phyloP scores from a whole-genome alignment of 2,113 vertebrate genomes.

The Daubentonia madagascariensis region DNA sequence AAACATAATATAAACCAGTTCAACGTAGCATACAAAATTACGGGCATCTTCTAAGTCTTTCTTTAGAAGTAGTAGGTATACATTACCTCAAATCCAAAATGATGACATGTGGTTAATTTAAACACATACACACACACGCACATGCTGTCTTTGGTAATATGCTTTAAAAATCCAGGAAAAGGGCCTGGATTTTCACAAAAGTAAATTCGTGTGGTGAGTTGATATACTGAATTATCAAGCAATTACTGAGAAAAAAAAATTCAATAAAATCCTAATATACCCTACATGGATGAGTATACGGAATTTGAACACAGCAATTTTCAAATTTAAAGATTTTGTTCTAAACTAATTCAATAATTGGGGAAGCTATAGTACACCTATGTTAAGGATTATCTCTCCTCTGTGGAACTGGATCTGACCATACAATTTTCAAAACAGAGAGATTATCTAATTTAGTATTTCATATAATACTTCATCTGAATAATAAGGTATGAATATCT shows the following conservation, averaged over 20 bases:
- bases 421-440: neutral
- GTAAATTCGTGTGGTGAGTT: neutral
- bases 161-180: neutral
- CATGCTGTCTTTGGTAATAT: neutral
- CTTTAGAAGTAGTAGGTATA: neutral
- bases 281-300: neutral
- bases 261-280: slow-evolving; percentile 13
- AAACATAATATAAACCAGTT: neutral
- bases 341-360: slow-evolving; percentile 5
- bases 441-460: slow-evolving; percentile 21
- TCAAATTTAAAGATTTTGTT: slow-evolving; percentile 16
- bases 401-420: neutral
- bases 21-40: neutral
- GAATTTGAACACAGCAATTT: neutral
- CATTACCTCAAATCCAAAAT: neutral
- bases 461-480: slow-evolving; percentile 7
- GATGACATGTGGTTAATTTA: neutral
- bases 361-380: neutral
- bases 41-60: neutral
- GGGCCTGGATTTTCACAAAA: neutral
- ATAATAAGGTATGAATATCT: slow-evolving; percentile 5
- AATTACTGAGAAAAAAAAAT: neutral
- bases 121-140: neutral
- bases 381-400: neutral
- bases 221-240: neutral